Base-by-base conservation (phyloP, 2,113 vertebrate genomes). In the Brevimyrus niger region DNA sequence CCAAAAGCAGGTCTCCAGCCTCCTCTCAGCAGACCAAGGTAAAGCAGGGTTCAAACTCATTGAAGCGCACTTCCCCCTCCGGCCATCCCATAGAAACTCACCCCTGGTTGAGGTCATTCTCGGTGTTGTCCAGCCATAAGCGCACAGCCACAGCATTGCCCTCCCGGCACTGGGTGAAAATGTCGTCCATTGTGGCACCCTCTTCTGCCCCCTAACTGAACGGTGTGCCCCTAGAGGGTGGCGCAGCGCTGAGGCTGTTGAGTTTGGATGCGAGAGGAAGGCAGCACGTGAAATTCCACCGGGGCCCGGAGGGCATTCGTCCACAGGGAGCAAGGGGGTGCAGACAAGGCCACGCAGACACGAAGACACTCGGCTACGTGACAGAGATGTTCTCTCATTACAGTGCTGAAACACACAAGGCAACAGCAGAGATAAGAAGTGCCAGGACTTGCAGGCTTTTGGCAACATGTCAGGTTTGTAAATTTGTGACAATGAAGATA, bases 41-140 rank as follows among this genome's bases (percentile, higher is more conserved):
- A 84, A n/a, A 84, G 19, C 21, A 84, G 19, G 38, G 38, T 23
- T 47, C 21, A 82, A 82, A 17, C 50, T 42, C 50, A 38, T 2
- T 50, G 27, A 87, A 1, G 15, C 31, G 53, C 44, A 4, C 82
- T 11, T 47, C 31, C 61, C 55, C 27, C 23, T 65, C 9, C 31
- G 10, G 61, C 61, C 61, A 69, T 31, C 27, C 19, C 21, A 47
- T 1, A 84, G 15, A 3, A 47, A 80, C 97, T 96, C 91, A 99
- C 98, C 98, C 98, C 93, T 99, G 95, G 93, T 99, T 99, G 88
- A 99, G 97, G 95, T 99, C 98, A 38, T 99, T 99, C 95, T 99
- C 98, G 0, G 98, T 99, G 96, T 99, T 99, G 96, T 99, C 98
- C 95, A 99, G 91, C 98, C 98, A 99, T 89, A 99, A 94, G 1